Percentiles rank a stretch among this genome's conserved stretches.
Evolutionary conservation across 2,797 vertebrate genomes (phyloP).

Genomic region (Glossophaga mutica): DNA sequence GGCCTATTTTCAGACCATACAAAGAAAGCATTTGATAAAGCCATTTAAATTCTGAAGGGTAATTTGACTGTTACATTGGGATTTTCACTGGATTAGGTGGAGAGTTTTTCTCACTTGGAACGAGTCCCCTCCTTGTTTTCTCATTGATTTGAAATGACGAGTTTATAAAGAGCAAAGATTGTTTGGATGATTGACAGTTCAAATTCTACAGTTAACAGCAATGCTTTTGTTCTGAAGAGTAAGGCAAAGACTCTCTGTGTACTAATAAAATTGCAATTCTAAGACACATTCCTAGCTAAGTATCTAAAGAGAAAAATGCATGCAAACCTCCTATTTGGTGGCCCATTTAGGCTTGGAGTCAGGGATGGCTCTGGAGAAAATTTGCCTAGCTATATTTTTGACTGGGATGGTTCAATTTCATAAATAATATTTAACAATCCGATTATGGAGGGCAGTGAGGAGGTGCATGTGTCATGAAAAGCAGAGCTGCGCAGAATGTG

Average conservation of each 20-base stretch:
- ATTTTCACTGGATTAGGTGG: neutral
- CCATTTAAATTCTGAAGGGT: neutral
- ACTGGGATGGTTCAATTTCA: constrained; percentile 21
- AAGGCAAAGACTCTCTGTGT: neutral
- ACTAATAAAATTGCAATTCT: constrained; percentile 24
- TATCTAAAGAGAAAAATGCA: neutral
- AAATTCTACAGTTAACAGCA: constrained; percentile 10
- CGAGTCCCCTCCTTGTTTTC: neutral
- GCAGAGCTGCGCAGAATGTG: neutral
- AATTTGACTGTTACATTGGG: neutral
- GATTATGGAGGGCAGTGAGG: neutral
- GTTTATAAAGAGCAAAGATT: constrained; percentile 34
- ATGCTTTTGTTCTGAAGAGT: neutral
- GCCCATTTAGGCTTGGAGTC: neutral
- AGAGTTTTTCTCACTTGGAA: neutral
- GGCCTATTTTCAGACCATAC: neutral
- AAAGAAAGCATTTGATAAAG: constrained; percentile 45
- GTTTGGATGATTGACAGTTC: neutral
- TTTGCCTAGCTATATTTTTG: neutral
- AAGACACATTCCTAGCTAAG: neutral
- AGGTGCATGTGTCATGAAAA: neutral
- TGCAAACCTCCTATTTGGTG: neutral
- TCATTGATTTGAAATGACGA: constrained; percentile 24
- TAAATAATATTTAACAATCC: constrained; percentile 9
- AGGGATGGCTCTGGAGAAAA: neutral